phyloP scores from a whole-genome alignment of 2,888 invertebrate species.

The Tetragonula carbonaria region DNA sequence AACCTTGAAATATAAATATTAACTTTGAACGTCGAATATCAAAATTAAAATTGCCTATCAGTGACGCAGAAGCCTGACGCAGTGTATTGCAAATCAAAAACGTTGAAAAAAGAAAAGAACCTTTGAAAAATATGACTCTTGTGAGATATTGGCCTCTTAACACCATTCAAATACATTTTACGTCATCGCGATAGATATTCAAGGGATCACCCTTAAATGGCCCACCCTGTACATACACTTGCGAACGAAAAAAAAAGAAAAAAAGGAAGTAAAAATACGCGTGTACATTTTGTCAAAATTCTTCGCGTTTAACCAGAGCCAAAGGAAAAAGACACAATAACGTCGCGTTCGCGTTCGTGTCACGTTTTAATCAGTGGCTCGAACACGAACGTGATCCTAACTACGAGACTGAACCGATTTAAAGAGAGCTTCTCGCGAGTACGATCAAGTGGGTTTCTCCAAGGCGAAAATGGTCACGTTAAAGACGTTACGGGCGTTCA shows the following conservation, averaged over 20 bases:
- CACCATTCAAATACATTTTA: too few species aligned
- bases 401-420: conserved; percentile 7
- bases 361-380: conserved; percentile 23
- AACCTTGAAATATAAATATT: too few species aligned
- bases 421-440: conserved; percentile 14
- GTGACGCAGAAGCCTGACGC: too few species aligned
- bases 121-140: too few species aligned
- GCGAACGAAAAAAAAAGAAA: not conserved
- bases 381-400: conserved; percentile 19
- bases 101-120: too few species aligned
- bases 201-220: too few species aligned
- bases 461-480: not conserved
- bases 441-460: not conserved
- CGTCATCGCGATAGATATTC: too few species aligned
- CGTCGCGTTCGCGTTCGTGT: conserved; percentile 37
- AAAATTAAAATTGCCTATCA: too few species aligned
- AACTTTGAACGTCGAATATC: too few species aligned
- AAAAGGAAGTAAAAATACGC: not conserved
- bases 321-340: not conserved
- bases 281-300: conserved; percentile 1
- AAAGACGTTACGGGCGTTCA: conserved; percentile 18
- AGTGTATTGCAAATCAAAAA: too few species aligned
- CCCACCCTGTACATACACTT: too few species aligned
- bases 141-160: too few species aligned
- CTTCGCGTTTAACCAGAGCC: conserved; percentile 15